Evolutionary conservation across 2,797 vertebrate genomes (phyloP), one percentile per base, ranked within the genome.

Genomic region (Argentina silus): DNA sequence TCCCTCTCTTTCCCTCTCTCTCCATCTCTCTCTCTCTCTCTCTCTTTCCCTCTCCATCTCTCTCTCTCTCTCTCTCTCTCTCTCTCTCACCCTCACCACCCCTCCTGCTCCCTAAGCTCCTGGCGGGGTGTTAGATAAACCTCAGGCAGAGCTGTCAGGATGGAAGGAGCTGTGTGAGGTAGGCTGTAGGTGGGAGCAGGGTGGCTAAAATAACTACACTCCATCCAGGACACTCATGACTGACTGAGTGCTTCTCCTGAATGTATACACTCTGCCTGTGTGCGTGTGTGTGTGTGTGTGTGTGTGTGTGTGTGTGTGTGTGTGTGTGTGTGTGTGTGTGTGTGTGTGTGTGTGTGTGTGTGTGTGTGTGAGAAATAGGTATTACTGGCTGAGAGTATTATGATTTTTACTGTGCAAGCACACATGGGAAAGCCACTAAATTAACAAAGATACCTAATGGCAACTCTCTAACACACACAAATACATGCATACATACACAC

Each of bases 61-160:
- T 57, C 11, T 42, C 67, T 53, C 36, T 6, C 61, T 51, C 70
- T 55, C 48, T 59, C 62, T 72, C 21, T 78, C 45, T 70, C 10
- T 47, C n/a, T 83, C 44, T 51, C 61, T 62, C 55, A 6, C 53
- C 21, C 45, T 27, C 21, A 7, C 10, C 50, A 10, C 21, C 42
- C 23, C 50, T 48, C 6, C 14, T 11, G 15, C 14, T 21, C 23
- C 27, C n/a, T 63, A n/a, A 76, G 69, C 57, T 77, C 76, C 71
- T 84, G 67, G 65, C 80, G 75, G 66, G 78, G 75, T 74, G 72
- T 67, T 74, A 70, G 74, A 78, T 79, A 86, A 86, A 88, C 73
- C 73, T 80, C 85, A 27, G 66, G 69, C 76, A 78, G 70, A 0
- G 7, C 60, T 48, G 43, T 59, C 67, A 69, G 71, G 57, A 51